phyloP scores from a whole-genome alignment of 2,797 vertebrate species.

The Cottoperca gobio region DNA sequence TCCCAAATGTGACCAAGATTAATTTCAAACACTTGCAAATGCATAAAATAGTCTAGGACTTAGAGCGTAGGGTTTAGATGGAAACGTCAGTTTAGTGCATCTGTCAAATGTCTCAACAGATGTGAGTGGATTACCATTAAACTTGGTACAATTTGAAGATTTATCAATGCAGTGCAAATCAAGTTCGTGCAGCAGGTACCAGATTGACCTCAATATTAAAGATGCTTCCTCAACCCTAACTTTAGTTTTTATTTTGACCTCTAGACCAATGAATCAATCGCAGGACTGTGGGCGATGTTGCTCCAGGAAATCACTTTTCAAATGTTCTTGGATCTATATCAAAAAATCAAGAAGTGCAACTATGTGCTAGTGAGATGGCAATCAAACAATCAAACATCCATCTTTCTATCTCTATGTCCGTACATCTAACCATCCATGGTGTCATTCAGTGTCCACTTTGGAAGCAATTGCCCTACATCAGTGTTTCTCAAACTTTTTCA shows the following conservation, averaged over 20 bases:
- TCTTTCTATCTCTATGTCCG: not conserved
- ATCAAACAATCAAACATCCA: not conserved
- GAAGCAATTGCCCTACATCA: too few relatives aligned
- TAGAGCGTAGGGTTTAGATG: not conserved
- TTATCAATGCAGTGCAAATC: not conserved
- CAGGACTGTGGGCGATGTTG: not conserved
- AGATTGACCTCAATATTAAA: not conserved
- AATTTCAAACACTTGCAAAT: slow-evolving; percentile 7
- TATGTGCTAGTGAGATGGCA: too few relatives aligned
- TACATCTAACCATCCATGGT: not conserved
- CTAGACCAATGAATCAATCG: not conserved
- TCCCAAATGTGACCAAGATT: slow-evolving; percentile 9
- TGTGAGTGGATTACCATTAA: not conserved
- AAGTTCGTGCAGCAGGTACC: not conserved
- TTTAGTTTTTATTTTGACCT: not conserved
- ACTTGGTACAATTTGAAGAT: not conserved
- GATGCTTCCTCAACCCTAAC: not conserved
- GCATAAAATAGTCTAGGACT: not conserved
- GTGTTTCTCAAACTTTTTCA: too few relatives aligned
- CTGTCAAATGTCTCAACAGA: slow-evolving; percentile 6
- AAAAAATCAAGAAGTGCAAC: not conserved
- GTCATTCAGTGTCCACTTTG: not conserved
- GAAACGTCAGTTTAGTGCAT: not conserved
- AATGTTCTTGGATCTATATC: slow-evolving; percentile 11
- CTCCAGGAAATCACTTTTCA: slow-evolving; percentile 16